A percentile compares a stretch with the other conserved stretches of the same genome.
Conservation (phyloP, 2,888 invertebrate genomes). For the Drosophila mulleri region DNA sequence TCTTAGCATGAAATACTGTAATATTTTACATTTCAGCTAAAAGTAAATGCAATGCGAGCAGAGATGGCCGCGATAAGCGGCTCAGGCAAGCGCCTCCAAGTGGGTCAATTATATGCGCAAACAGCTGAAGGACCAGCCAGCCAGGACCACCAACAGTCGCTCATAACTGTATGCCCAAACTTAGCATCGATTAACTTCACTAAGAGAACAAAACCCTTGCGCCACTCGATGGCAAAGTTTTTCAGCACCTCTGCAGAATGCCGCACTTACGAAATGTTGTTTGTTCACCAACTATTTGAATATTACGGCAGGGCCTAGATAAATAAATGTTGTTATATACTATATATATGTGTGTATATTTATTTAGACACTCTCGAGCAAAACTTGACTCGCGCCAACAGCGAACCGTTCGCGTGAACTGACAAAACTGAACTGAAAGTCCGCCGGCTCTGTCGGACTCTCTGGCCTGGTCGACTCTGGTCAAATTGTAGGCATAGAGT, state of each 20-base stretch:
- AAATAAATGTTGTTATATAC: background rate
- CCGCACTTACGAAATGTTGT: constrained; percentile 61
- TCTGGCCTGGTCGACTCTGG: constrained; percentile 42
- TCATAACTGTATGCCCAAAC: constrained; percentile 30
- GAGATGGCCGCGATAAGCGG: constrained; percentile 61
- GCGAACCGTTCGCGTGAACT: constrained; percentile 69
- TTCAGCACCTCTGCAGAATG: constrained; percentile 56
- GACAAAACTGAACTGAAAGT: constrained; percentile 68
- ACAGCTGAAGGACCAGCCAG: constrained; percentile 38
- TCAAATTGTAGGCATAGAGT: constrained; percentile 68
- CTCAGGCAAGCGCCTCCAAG: constrained; percentile 43
- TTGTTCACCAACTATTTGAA: constrained; percentile 37
- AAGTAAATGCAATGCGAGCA: constrained; percentile 54
- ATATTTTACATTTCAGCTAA: constrained; percentile 69
- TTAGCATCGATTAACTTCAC: constrained; percentile 54
- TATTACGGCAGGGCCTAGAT: constrained; percentile 1
- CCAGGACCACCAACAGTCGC: constrained; percentile 15
- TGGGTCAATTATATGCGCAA: constrained; percentile 75
- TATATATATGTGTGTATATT: background rate
- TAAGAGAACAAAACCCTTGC: constrained; percentile 35
- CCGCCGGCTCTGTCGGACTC: constrained; percentile 31
- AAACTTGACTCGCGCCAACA: constrained; percentile 17
- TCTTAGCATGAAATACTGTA: constrained; percentile 70
- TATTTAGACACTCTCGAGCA: constrained; percentile 7
- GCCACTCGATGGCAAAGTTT: constrained; percentile 47